These are phyloP conservation scores for human (Homo sapiens) DNA, from an alignment of 2,113 vertebrate genomes.

Conservation along the genomic window DNA sequence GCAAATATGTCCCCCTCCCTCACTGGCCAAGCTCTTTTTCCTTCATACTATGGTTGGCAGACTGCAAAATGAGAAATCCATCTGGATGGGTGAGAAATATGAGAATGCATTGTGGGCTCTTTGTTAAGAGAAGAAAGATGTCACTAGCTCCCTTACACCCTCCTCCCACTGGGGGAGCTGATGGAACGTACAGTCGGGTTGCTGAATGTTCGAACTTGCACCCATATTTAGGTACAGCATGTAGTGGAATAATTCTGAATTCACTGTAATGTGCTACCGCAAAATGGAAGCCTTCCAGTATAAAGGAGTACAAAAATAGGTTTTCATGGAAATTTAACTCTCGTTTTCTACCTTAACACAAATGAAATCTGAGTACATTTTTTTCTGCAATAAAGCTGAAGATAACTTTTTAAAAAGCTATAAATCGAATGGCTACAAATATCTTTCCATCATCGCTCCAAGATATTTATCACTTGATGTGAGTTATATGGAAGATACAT, in stretches of 20 bases:
- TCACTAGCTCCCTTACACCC: not conserved
- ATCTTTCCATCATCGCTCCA: not conserved
- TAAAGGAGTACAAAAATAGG: not conserved
- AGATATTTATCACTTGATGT: not conserved
- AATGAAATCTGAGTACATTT: not conserved
- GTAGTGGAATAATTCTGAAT: not conserved
- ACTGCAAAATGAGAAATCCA: not conserved
- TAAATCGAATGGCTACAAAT: not conserved
- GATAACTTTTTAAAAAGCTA: not conserved
- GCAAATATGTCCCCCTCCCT: not conserved
- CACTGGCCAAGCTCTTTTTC: not conserved
- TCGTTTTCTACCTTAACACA: slow-evolving; percentile 9
- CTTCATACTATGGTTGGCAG: not conserved
- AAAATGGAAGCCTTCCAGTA: not conserved
- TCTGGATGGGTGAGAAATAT: not conserved
- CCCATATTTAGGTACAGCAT: not conserved
- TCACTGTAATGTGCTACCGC: not conserved
- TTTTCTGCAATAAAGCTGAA: not conserved
- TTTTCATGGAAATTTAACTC: slow-evolving; percentile 25
- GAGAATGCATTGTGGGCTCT: not conserved
- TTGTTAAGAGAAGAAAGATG: not conserved
- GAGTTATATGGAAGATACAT: not conserved
- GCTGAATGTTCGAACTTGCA: not conserved
- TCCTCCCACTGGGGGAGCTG: not conserved
- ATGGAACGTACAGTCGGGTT: not conserved